Conservation (phyloP, 2,888 invertebrate genomes). For the Nymphalis urticae region DNA sequence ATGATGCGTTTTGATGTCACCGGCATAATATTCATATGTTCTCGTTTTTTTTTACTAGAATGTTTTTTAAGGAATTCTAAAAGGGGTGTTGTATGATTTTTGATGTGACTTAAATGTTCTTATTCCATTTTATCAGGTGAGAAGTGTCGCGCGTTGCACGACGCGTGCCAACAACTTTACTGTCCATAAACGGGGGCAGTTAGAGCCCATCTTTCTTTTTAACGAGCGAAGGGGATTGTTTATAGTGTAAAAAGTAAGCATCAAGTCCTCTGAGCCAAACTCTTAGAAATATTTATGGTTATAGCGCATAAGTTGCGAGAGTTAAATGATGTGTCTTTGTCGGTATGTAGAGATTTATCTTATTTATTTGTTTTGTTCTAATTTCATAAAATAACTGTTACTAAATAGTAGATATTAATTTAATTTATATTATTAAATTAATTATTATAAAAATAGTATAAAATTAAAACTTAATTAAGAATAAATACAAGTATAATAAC, state of each 20-base stretch:
- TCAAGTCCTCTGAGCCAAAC: slow-evolving; percentile 64
- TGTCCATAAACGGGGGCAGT: slow-evolving; percentile 75
- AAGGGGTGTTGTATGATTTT: slow-evolving; percentile 20
- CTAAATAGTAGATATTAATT: too few species aligned
- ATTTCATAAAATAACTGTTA: too few species aligned
- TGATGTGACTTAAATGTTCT: slow-evolving; percentile 43
- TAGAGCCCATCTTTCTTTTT: slow-evolving; percentile 81
- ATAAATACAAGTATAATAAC: too few species aligned
- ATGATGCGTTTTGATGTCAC: neutral
- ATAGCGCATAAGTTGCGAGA: slow-evolving; percentile 45
- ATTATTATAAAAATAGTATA: too few species aligned
- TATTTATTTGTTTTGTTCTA: neutral
- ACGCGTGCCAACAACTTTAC: slow-evolving; percentile 75
- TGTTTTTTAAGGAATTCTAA: slow-evolving; percentile 2
- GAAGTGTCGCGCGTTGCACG: slow-evolving; percentile 59
- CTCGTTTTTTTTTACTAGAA: neutral
- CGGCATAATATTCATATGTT: neutral
- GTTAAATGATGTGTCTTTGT: slow-evolving; percentile 17
- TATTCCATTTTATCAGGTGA: slow-evolving; percentile 57
- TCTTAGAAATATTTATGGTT: slow-evolving; percentile 69
- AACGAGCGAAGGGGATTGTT: slow-evolving; percentile 75
- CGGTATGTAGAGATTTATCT: slow-evolving; percentile 1
- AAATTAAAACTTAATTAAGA: too few species aligned
- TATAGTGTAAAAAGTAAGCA: slow-evolving; percentile 74
- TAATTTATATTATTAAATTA: too few species aligned